These are phyloP conservation scores for Spilogale gracilis DNA, from an alignment of 2,113 vertebrate species.

Conservation along the genomic window DNA sequence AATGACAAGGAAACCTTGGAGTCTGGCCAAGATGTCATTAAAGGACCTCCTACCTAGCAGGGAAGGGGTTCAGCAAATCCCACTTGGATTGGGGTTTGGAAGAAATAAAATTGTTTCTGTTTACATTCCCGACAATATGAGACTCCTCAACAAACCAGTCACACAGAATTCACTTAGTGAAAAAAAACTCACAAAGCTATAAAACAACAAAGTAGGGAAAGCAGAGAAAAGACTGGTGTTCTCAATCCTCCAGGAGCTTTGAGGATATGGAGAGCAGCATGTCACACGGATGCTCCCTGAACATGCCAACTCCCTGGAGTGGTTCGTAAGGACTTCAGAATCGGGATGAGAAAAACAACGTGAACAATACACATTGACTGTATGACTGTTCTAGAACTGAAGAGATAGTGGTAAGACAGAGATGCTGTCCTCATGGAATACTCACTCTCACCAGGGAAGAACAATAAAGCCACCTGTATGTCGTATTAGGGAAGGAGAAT, in stretches of 20 bases:
- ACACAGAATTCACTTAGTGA: neutral
- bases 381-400: accelerated
- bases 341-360: neutral
- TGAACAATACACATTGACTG: accelerated
- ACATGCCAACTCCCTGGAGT: accelerated
- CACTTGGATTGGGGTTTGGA: neutral
- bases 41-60: neutral
- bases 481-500: accelerated
- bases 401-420: accelerated
- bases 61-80: neutral
- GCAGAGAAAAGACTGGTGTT: neutral
- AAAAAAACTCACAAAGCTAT: neutral
- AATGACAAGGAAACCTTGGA: neutral
- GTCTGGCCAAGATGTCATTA: neutral
- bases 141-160: neutral
- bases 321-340: neutral
- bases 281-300: accelerated
- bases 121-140: neutral
- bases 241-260: neutral
- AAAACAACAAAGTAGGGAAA: neutral
- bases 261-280: accelerated
- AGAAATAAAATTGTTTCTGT: neutral
- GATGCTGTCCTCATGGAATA: accelerated
- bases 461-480: accelerated
- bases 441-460: accelerated